phyloP scores from a whole-genome alignment of 2,113 vertebrate genomes.

The Melanostigma gelatinosum region DNA sequence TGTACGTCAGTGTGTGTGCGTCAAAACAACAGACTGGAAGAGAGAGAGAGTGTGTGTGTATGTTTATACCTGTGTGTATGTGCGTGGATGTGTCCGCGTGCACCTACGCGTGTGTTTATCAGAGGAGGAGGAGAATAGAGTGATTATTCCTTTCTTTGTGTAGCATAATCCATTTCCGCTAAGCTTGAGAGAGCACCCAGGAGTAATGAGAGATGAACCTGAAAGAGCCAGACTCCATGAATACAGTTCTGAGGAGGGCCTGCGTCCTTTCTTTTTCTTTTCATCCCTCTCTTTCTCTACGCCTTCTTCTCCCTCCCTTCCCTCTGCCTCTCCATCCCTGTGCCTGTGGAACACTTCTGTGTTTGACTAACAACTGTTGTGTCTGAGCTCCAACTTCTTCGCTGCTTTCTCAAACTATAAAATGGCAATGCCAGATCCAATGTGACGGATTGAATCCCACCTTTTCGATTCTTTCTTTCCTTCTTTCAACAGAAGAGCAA shows the following conservation, averaged over 20 bases:
- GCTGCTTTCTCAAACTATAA: slow-evolving; percentile 61
- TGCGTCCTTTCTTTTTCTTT: slow-evolving; percentile 62
- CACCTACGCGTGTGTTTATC: slow-evolving; percentile 67
- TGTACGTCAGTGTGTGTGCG: slow-evolving; percentile 55
- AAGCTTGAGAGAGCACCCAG: slow-evolving; percentile 76
- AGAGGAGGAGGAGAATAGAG: slow-evolving; percentile 71
- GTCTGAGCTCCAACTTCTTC: slow-evolving; percentile 64
- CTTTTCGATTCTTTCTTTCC: slow-evolving; percentile 44
- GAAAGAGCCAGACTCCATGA: slow-evolving; percentile 72
- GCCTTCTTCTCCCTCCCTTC: slow-evolving; percentile 45
- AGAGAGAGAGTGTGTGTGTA: slow-evolving; percentile 16
- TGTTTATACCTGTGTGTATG: slow-evolving; percentile 18
- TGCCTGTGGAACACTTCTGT: slow-evolving; percentile 64
- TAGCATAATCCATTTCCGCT: slow-evolving; percentile 77
- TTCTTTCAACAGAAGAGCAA: slow-evolving; percentile 41
- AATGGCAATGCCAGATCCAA: slow-evolving; percentile 55
- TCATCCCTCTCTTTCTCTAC: slow-evolving; percentile 52
- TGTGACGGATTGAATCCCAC: slow-evolving; percentile 52
- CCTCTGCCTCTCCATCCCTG: slow-evolving; percentile 57
- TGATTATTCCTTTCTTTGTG: slow-evolving; percentile 81
- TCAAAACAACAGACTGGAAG: slow-evolving; percentile 74
- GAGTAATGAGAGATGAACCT: slow-evolving; percentile 82
- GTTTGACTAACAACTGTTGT: slow-evolving; percentile 73
- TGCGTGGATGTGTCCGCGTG: slow-evolving; percentile 46
- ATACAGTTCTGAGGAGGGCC: slow-evolving; percentile 74